Percentiles rank a stretch among this genome's conserved stretches.
These are phyloP conservation scores for Megamerina dolium DNA, from an alignment of 2,888 invertebrate species.

Conservation along the genomic window DNA sequence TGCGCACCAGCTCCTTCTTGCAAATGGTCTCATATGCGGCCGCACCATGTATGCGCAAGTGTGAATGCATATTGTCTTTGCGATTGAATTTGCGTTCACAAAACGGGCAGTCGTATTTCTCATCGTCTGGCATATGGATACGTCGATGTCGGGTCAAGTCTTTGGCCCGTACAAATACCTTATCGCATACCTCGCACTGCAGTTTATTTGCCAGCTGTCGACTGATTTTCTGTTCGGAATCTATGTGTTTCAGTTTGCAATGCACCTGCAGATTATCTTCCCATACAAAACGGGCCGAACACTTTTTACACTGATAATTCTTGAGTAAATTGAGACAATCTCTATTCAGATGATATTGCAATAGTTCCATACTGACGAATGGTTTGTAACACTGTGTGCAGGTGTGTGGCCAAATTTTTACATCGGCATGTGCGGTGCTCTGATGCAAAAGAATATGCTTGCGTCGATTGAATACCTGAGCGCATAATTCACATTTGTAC, in stretches of 20 bases:
- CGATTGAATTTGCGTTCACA: slow-evolving; percentile 57
- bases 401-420: slow-evolving; percentile 41
- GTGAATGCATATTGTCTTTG: slow-evolving; percentile 56
- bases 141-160: slow-evolving; percentile 60
- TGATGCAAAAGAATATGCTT: slow-evolving; percentile 36
- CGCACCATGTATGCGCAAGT: slow-evolving; percentile 53
- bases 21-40: slow-evolving; percentile 11
- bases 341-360: slow-evolving; percentile 52
- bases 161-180: slow-evolving; percentile 60
- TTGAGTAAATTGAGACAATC: slow-evolving; percentile 35
- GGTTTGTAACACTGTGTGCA: slow-evolving; percentile 53
- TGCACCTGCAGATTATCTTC: slow-evolving; percentile 36
- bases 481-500: slow-evolving; percentile 37
- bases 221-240: slow-evolving; percentile 31
- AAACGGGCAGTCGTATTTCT: slow-evolving; percentile 54
- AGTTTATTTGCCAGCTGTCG: slow-evolving; percentile 42
- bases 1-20: slow-evolving; percentile 15
- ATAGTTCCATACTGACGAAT: slow-evolving; percentile 52
- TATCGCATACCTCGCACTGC: slow-evolving; percentile 59
- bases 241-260: slow-evolving; percentile 23
- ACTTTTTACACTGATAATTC: slow-evolving; percentile 31
- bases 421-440: slow-evolving; percentile 30
- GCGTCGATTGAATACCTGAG: slow-evolving; percentile 22
- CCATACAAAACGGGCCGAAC: slow-evolving; percentile 41
- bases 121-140: slow-evolving; percentile 55